Percentiles rank a stretch among this genome's conserved stretches.
These are phyloP conservation scores for Sturmia bella DNA, from an alignment of 2,888 invertebrate species.

Conservation along the genomic window DNA sequence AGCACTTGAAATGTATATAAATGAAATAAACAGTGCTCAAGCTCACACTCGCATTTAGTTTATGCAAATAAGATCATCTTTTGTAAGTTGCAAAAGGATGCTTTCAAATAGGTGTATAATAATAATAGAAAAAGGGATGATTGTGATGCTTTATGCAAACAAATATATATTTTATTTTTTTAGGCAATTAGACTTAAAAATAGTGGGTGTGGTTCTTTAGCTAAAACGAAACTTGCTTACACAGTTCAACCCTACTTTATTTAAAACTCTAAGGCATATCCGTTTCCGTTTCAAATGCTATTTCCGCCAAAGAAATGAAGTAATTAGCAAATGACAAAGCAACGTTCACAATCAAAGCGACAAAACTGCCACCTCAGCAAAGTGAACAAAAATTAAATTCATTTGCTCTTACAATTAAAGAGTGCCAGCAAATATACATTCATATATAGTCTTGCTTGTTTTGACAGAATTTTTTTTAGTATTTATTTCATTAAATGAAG, in stretches of 20 bases:
- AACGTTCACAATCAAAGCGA: conserved; percentile 38
- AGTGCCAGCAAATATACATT: background rate
- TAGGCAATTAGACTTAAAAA: conserved; percentile 10
- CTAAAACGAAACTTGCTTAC: conserved; percentile 7
- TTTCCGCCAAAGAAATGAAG: conserved; percentile 70
- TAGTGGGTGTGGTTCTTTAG: conserved; percentile 53
- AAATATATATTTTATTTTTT: background rate
- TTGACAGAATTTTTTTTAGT: conserved; percentile 37
- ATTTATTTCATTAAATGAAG: conserved; percentile 42
- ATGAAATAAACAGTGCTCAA: conserved; percentile 33
- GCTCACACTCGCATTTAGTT: conserved; percentile 4
- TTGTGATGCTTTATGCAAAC: conserved; percentile 11
- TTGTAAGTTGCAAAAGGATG: conserved; percentile 6
- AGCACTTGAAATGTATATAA: conserved; percentile 47
- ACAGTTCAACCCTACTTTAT: conserved; percentile 37
- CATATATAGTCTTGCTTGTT: background rate
- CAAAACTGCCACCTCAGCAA: conserved; percentile 63
- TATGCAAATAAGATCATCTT: conserved; percentile 50
- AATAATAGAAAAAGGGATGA: conserved; percentile 21
- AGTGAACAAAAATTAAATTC: conserved; percentile 24
- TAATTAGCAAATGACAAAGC: conserved; percentile 69
- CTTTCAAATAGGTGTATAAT: conserved; percentile 30
- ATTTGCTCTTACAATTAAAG: background rate
- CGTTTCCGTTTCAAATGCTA: conserved; percentile 70
- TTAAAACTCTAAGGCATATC: conserved; percentile 60